Evolutionary conservation across 2,797 vertebrate genomes (phyloP).

Genomic region (Prunella strophiata): DNA sequence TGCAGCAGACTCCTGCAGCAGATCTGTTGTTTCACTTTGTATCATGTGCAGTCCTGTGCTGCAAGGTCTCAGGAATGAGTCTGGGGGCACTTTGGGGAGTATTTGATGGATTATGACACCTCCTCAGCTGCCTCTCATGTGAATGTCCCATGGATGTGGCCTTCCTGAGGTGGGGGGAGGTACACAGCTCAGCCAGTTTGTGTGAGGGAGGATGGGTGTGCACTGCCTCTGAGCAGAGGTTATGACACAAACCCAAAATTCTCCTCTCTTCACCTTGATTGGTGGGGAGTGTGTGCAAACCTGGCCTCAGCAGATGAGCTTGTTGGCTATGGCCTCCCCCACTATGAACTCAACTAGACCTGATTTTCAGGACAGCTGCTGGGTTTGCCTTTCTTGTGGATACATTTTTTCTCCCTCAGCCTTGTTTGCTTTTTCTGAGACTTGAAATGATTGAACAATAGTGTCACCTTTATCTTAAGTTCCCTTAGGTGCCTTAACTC

Average conservation of each 20-base stretch:
- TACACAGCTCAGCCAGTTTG: not conserved
- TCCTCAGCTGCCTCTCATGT: not conserved
- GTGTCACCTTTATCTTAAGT: not conserved
- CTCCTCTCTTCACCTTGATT: rapidly evolving
- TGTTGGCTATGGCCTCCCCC: not conserved
- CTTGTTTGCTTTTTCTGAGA: not conserved
- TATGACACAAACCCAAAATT: rapidly evolving
- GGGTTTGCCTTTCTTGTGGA: not conserved
- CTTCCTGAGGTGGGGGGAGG: not conserved
- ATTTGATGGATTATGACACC: too few species aligned
- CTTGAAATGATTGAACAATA: not conserved
- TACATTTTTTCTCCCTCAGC: not conserved
- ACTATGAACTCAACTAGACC: not conserved
- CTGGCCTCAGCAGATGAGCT: not conserved
- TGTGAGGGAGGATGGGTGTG: not conserved
- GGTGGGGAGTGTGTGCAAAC: too few species aligned
- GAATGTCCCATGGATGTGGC: not conserved
- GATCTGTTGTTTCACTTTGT: not conserved
- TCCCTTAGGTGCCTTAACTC: not conserved
- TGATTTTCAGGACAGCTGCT: not conserved
- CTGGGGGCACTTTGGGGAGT: too few species aligned
- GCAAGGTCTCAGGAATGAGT: not conserved
- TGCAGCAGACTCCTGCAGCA: not conserved
- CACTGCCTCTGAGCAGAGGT: not conserved
- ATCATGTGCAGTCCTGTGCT: not conserved